Percentiles rank a stretch among this genome's conserved stretches.
Conservation (phyloP, 1,140 invertebrate genomes). For the Ectropis grisescens region DNA sequence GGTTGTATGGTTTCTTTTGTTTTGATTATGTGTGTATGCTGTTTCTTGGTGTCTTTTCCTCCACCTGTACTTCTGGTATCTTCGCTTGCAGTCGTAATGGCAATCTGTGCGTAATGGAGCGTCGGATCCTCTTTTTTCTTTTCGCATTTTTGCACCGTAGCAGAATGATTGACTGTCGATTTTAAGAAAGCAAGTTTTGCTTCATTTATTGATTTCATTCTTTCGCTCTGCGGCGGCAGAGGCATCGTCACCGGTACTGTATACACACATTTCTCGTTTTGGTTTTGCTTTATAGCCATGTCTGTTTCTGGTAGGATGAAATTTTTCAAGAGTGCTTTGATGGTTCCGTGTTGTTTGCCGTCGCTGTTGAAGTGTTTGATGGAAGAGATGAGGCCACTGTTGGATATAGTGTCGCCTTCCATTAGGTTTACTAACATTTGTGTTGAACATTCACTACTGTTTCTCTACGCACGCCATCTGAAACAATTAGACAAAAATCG, state of each 20-base stretch:
- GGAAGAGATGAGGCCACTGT: slow-evolving; percentile 40
- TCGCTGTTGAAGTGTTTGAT: slow-evolving; percentile 40
- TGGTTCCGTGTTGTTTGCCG: slow-evolving; percentile 40
- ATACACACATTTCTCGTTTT: slow-evolving; percentile 43
- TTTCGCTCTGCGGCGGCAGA: slow-evolving; percentile 24
- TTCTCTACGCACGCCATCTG: slow-evolving; percentile 64
- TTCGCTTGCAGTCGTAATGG: slow-evolving; percentile 47
- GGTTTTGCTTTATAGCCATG: slow-evolving; percentile 57
- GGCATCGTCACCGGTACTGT: slow-evolving; percentile 40
- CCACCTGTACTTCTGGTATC: slow-evolving; percentile 63
- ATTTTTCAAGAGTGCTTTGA: slow-evolving; percentile 48
- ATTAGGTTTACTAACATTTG: slow-evolving; percentile 54
- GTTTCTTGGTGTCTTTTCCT: slow-evolving; percentile 29
- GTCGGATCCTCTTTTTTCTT: slow-evolving; percentile 24
- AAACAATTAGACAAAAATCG: slow-evolving; percentile 23
- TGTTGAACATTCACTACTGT: slow-evolving; percentile 35
- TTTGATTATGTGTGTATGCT: slow-evolving; percentile 14
- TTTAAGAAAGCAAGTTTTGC: slow-evolving; percentile 50
- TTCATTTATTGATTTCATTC: slow-evolving; percentile 39
- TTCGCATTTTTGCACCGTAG: slow-evolving; percentile 7
- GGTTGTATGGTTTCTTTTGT: slow-evolving; percentile 16
- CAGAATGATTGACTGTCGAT: slow-evolving; percentile 24
- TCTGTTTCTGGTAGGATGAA: slow-evolving; percentile 47
- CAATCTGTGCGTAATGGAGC: slow-evolving; percentile 59
- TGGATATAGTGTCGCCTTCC: slow-evolving; percentile 46